phyloP scores from a whole-genome alignment of 2,888 invertebrate species.

The Drosophila falleni region DNA sequence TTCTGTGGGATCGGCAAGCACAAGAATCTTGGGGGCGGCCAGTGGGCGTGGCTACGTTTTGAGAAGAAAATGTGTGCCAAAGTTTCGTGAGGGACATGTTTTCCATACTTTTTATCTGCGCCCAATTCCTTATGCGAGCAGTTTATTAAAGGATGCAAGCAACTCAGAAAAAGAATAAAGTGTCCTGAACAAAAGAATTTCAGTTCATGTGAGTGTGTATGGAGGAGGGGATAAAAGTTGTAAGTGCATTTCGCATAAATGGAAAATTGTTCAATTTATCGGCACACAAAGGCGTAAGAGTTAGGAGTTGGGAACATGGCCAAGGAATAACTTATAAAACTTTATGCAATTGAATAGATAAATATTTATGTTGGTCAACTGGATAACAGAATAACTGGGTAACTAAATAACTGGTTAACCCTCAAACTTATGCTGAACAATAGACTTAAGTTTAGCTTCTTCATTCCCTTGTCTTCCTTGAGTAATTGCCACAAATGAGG shows the following conservation, averaged over 20 bases:
- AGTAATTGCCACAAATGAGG: conserved; percentile 56
- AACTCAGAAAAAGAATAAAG: conserved; percentile 21
- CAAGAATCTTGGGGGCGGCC: conserved; percentile 22
- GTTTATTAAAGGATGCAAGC: conserved; percentile 57
- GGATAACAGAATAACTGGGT: conserved; percentile 7
- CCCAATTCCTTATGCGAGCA: conserved; percentile 43
- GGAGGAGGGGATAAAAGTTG: conserved; percentile 40
- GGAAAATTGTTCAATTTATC: conserved; percentile 73
- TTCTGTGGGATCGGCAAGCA: conserved; percentile 49
- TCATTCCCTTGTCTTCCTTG: neutral
- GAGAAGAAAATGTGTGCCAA: conserved; percentile 37
- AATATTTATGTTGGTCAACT: conserved; percentile 54
- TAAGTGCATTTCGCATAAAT: conserved; percentile 73
- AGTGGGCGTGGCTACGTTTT: conserved; percentile 36
- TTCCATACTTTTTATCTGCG: conserved; percentile 54
- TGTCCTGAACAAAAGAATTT: conserved; percentile 35
- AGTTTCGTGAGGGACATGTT: conserved; percentile 44
- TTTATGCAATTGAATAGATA: conserved; percentile 51
- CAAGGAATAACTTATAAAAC: conserved; percentile 37
- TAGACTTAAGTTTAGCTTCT: neutral
- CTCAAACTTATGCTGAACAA: conserved; percentile 2
- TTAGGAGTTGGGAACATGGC: conserved; percentile 16
- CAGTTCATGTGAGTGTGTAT: conserved; percentile 1
- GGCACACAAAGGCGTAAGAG: conserved; percentile 50
- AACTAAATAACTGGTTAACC: conserved; percentile 12